Conservation (phyloP, 2,113 vertebrate genomes). For the Delphinapterus leucas region DNA sequence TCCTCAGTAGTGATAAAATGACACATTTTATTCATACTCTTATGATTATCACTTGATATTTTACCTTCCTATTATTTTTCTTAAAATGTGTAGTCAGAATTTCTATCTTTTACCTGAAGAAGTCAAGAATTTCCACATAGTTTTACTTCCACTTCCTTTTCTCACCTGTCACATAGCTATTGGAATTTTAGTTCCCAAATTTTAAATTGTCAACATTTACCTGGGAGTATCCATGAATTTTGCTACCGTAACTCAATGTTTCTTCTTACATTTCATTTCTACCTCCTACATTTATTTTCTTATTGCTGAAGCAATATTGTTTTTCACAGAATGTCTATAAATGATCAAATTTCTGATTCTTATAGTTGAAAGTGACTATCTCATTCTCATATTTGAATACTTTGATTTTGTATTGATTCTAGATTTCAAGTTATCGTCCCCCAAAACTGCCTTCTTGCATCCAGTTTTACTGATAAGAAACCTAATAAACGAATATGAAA, state of each 20-base stretch:
- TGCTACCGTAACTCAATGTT: neutral
- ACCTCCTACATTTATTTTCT: neutral
- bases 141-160: neutral
- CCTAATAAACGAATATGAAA: neutral
- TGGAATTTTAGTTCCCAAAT: neutral
- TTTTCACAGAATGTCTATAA: neutral
- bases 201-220: neutral
- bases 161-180: neutral
- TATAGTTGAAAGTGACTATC: neutral
- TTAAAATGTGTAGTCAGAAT: neutral
- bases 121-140: neutral
- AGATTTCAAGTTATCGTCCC: neutral
- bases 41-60: neutral
- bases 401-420: neutral
- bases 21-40: neutral
- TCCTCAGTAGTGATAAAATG: neutral
- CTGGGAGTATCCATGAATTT: neutral
- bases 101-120: neutral
- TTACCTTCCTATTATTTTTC: neutral
- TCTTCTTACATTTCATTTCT: neutral
- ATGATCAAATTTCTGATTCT: neutral
- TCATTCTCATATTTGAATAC: neutral
- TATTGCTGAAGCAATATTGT: neutral
- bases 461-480: neutral
- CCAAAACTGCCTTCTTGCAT: neutral